Conservation (phyloP, 1,140 invertebrate species). For the Ericerus pela region DNA sequence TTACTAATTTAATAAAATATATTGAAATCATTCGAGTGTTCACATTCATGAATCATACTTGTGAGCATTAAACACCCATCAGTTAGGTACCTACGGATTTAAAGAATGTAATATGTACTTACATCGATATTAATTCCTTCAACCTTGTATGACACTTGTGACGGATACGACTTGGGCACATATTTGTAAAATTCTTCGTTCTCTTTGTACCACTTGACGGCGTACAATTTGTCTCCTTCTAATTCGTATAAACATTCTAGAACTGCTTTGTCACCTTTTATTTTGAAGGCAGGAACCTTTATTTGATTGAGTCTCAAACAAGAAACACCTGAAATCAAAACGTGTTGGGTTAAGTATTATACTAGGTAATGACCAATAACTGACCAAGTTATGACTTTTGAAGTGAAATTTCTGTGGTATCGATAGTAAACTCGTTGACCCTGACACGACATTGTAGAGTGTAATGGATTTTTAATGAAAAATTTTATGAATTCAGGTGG, state of each 20-base stretch:
- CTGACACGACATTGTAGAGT: no score
- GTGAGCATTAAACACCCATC: no score
- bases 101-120: constrained; percentile 29
- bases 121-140: constrained; percentile 61
- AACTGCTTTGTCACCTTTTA: constrained; percentile 48
- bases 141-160: constrained; percentile 46
- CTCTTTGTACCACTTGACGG: constrained; percentile 78
- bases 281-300: constrained; percentile 28
- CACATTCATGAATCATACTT: no score
- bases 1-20: no score
- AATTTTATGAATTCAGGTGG: no score
- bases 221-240: constrained; percentile 53
- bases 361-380: no score
- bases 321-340: background rate
- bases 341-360: no score
- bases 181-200: constrained; percentile 73
- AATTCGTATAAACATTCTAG: constrained; percentile 60
- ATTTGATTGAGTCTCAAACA: background rate
- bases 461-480: no score
- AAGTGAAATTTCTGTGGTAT: no score
- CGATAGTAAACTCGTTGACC: no score
- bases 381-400: no score
- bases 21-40: no score
- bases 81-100: background rate
- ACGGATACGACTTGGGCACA: constrained; percentile 45